Conservation (phyloP, 2,113 vertebrate genomes). For the Erythrolamprus reginae region DNA sequence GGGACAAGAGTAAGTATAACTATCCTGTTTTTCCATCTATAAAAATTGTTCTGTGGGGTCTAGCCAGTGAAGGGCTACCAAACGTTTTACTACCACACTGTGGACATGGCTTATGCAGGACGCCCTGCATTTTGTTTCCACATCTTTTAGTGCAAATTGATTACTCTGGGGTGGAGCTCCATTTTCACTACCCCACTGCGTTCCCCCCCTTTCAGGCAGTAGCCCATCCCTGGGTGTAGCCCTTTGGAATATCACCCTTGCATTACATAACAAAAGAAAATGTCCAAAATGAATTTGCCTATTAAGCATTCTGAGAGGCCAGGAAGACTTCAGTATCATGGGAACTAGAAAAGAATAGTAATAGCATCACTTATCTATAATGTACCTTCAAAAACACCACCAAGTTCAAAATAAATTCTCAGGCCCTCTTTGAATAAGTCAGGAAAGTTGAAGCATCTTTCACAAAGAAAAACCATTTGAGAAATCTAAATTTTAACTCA, state of each 20-base stretch:
- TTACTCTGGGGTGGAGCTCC: no score
- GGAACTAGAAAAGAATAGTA: background rate
- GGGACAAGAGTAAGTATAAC: background rate
- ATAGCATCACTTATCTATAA: background rate
- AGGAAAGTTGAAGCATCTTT: background rate
- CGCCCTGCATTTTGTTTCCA: no score
- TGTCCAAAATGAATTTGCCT: background rate
- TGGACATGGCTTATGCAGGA: no score
- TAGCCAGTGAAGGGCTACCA: no score
- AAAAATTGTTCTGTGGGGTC: background rate
- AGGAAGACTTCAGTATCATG: background rate
- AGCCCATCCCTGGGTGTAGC: no score
- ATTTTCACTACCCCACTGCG: no score
- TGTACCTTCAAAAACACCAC: background rate
- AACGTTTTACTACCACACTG: no score
- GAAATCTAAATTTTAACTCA: background rate
- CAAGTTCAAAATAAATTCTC: background rate
- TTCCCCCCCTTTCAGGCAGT: no score
- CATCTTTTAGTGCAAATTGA: no score
- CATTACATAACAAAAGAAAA: background rate
- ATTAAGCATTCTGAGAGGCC: background rate
- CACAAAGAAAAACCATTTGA: background rate
- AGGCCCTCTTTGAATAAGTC: background rate
- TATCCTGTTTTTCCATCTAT: background rate
- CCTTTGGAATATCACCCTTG: background rate